phyloP scores from a whole-genome alignment of 2,888 invertebrate genomes.

The Chrysodeixis includens region DNA sequence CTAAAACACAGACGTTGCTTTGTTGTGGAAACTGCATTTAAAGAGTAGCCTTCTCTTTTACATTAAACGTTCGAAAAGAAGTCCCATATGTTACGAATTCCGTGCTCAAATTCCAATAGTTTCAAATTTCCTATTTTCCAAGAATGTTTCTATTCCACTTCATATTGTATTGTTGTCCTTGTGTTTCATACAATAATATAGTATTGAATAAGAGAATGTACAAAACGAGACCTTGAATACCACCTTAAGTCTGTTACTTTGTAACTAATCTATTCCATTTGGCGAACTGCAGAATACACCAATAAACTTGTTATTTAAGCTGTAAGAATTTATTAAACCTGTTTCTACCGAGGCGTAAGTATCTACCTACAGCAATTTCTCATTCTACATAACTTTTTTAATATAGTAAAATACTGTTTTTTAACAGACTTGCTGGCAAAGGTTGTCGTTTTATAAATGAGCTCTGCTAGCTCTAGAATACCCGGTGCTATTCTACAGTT shows the following conservation, averaged over 20 bases:
- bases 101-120: too few relatives aligned
- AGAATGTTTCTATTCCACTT: too few relatives aligned
- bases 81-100: too few relatives aligned
- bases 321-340: constrained; percentile 13
- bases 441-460: constrained; percentile 31
- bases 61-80: too few relatives aligned
- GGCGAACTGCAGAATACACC: constrained; percentile 17
- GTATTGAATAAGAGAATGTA: constrained; percentile 24
- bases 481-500: too few relatives aligned
- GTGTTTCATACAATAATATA: too few relatives aligned
- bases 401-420: background rate
- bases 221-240: constrained; percentile 44
- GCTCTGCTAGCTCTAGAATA: constrained; percentile 9
- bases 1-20: too few relatives aligned
- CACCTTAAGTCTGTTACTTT: constrained; percentile 22
- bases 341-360: background rate
- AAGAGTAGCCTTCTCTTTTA: too few relatives aligned
- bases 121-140: too few relatives aligned
- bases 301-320: constrained; percentile 13
- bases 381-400: background rate
- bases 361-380: background rate
- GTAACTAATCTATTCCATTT: constrained; percentile 31
- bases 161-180: too few relatives aligned
- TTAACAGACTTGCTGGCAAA: constrained; percentile 10
- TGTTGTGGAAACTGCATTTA: too few relatives aligned